Base-by-base conservation (phyloP, 2,113 vertebrate genomes). In the Scomber colias region DNA sequence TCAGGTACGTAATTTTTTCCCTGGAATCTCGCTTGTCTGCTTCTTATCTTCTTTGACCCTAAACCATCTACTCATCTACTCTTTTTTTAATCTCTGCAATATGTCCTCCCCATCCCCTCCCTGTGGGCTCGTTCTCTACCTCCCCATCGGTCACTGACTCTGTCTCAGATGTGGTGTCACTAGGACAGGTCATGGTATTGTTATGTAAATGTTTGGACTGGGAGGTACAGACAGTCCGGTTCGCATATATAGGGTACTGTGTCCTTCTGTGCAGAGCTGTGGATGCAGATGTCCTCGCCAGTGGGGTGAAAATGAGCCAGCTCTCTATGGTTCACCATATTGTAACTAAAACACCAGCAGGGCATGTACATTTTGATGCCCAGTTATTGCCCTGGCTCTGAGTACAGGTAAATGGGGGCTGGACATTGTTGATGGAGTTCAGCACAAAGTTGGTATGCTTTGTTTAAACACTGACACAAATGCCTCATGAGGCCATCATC, bases 121-220 rank as follows among this genome's bases (percentile, higher is more conserved):
- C 24, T 71, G 31, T 70, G 17, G 17, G 45, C 30, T 73, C 3
- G 21, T 69, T 54, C 10, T 69, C 11, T 54, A 19, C 35, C 17
- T 17, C 8, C 19, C n/a, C 9, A 10, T 78, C 27, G 60, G 17
- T 50, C 9, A 31, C 40, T 24, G 53, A 24, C 53, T 27, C 21
- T 53, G 50, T 83, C 51, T 69, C 65, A 19, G 56, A 56, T 61
- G 35, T 61, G 62, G 27, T 74, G 45, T 68, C 27, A 71, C 48
- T 15, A 54, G 60, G 27, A 49, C 79, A 75, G 71, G 59, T 31
- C 45, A 70, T 35, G 27, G 30, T 31, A 16, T 15, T 64, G 31
- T 69, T 78, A 66, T 19, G 3, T 15, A 71, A 61, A 30, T 45
- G 24, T 60, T 50, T 40, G 48, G 65, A 61, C 54, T 11, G 3